These are phyloP conservation scores for Diacarnus erythraeanus DNA, from an alignment of 37 sponge, comb jelly and placozoan genomes.

Conservation along the genomic window DNA sequence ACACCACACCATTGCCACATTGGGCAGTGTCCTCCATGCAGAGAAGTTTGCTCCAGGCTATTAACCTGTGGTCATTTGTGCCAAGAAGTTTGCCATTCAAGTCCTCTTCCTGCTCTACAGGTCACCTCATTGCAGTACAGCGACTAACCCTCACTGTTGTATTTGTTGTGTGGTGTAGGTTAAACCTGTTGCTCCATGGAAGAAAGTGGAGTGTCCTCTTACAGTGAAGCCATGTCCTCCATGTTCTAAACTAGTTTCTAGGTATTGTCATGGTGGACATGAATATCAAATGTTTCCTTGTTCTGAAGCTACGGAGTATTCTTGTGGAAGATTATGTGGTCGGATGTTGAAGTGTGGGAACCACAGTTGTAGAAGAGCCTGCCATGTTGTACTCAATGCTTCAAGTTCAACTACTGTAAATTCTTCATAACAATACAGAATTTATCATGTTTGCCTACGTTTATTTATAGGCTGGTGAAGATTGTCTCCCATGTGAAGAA, in stretches of 20 bases:
- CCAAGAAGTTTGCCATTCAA: constrained; percentile 55
- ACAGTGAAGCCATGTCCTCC: constrained; percentile 68
- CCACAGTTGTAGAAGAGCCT: constrained; percentile 64
- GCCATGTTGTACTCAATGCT: constrained; percentile 68
- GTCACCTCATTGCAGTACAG: not conserved
- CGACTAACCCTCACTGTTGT: not conserved
- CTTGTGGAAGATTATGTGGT: constrained; percentile 79
- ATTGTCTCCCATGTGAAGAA: constrained; percentile 66
- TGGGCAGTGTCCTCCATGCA: constrained; percentile 81
- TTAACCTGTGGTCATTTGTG: constrained; percentile 79
- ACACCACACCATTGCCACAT: constrained; percentile 82
- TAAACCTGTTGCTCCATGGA: constrained; percentile 56
- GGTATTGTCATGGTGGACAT: constrained; percentile 55
- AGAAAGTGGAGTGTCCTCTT: constrained; percentile 29
- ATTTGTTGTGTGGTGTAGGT: not conserved
- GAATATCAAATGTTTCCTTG: constrained; percentile 47
- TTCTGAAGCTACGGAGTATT: constrained; percentile 27
- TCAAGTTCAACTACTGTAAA: not conserved
- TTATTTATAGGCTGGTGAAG: constrained; percentile 61
- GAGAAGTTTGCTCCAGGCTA: constrained; percentile 46
- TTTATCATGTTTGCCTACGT: not conserved
- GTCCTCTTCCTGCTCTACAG: constrained; percentile 34
- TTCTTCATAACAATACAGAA: not conserved
- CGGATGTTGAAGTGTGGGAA: constrained; percentile 75
- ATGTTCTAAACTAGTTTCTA: constrained; percentile 40